Evolutionary conservation across 1,140 invertebrate species (phyloP).

Genomic region (Medauroidea extradentata): DNA sequence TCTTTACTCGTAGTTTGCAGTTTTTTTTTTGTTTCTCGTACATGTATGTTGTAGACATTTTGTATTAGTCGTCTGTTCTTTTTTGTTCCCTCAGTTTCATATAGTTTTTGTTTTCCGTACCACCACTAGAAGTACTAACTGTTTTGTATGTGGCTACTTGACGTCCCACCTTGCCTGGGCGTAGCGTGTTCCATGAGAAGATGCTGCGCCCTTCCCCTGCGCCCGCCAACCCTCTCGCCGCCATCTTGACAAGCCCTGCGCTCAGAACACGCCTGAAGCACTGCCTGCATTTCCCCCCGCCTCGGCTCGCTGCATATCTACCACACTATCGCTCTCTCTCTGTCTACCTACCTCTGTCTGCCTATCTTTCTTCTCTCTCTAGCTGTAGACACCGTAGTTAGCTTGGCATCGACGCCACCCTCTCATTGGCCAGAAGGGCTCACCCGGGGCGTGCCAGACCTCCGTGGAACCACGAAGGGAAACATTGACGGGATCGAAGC

Average conservation of each 20-base stretch:
- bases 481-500: neutral
- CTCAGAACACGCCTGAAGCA: slow-evolving; percentile 2
- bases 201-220: neutral
- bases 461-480: neutral
- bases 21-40: slow-evolving; percentile 11
- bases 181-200: too few relatives aligned
- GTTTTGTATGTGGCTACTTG: too few relatives aligned
- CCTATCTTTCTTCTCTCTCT: slow-evolving; percentile 13
- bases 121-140: too few relatives aligned
- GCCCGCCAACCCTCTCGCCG: slow-evolving; percentile 14
- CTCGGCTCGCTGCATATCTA: slow-evolving; percentile 5
- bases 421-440: slow-evolving; percentile 11
- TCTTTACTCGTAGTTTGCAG: slow-evolving; percentile 15
- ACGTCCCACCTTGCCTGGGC: too few relatives aligned
- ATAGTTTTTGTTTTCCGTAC: too few relatives aligned
- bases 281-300: slow-evolving; percentile 5
- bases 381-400: slow-evolving; percentile 16
- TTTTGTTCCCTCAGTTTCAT: too few relatives aligned
- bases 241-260: slow-evolving; percentile 31
- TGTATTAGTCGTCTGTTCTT: too few relatives aligned
- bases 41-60: too few relatives aligned
- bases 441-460: neutral
- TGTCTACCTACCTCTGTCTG: slow-evolving; percentile 16
- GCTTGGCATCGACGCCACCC: slow-evolving; percentile 16
- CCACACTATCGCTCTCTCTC: slow-evolving; percentile 17